Evolutionary conservation across 2,797 vertebrate genomes (phyloP).

Genomic region (Saxicola maurus): DNA sequence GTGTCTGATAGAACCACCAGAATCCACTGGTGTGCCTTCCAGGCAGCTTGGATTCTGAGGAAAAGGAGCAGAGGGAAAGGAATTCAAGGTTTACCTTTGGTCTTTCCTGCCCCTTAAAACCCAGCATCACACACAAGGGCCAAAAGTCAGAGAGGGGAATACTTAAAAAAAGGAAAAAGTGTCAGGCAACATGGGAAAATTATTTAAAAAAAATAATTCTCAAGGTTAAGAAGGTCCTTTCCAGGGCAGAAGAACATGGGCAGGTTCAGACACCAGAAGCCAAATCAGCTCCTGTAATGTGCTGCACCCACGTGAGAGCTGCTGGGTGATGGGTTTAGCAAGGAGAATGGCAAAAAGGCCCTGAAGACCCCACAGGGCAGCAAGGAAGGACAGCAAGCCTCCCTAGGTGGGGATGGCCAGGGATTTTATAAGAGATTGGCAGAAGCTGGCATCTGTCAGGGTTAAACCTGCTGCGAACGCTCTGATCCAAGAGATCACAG

Average conservation of each 20-base stretch:
- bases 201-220: fast-evolving
- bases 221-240: not conserved
- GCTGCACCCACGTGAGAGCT: not conserved
- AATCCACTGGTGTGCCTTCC: not conserved
- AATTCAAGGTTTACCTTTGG: not conserved
- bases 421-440: not conserved
- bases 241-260: fast-evolving
- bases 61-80: not conserved
- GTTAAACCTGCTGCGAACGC: not conserved
- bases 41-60: not conserved
- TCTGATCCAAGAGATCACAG: not conserved
- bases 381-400: not conserved
- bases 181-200: not conserved
- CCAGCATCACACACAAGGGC: not conserved
- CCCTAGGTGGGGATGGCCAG: fast-evolving
- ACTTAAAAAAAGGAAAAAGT: not conserved
- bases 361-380: not conserved
- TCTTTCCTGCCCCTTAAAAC: not conserved
- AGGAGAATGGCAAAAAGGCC: not conserved
- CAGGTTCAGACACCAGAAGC: not conserved
- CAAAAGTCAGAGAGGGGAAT: not conserved
- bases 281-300: not conserved
- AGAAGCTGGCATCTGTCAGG: not conserved
- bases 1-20: not conserved
- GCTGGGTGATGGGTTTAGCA: not conserved